Evolutionary conservation across 1,140 invertebrate species (phyloP).

Genomic region (Leptonema lineaticorne): DNA sequence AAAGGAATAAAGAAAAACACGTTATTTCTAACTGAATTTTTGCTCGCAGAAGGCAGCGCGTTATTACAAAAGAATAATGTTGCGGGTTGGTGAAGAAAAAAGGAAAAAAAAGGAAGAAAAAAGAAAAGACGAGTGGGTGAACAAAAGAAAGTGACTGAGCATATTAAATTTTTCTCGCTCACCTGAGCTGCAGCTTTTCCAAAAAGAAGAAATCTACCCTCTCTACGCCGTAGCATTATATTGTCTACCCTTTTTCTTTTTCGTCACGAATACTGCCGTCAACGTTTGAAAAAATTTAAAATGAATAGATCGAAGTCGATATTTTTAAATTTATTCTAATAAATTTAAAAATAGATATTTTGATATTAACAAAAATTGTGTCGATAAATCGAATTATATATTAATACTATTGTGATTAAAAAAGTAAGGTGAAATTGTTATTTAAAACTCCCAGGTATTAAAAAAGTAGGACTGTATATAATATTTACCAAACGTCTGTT

Average conservation of each 20-base stretch:
- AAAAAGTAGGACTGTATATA: too few relatives aligned
- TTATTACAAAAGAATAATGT: not conserved
- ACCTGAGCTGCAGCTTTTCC: slow-evolving; percentile 11
- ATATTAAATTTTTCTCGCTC: slow-evolving; percentile 27
- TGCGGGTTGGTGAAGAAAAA: slow-evolving; percentile 4
- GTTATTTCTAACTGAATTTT: slow-evolving; percentile 11
- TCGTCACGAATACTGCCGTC: slow-evolving; percentile 13
- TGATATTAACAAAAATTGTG: too few relatives aligned
- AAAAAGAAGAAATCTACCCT: slow-evolving; percentile 4
- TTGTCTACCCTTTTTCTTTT: not conserved
- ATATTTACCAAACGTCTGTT: too few relatives aligned
- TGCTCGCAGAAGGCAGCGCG: not conserved
- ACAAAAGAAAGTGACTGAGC: slow-evolving; percentile 27
- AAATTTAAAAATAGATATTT: too few relatives aligned
- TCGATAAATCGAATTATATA: too few relatives aligned
- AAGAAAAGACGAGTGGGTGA: not conserved
- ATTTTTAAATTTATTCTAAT: too few relatives aligned
- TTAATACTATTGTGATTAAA: too few relatives aligned
- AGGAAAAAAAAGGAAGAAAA: not conserved
- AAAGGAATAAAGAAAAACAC: slow-evolving; percentile 11
- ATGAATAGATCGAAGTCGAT: too few relatives aligned
- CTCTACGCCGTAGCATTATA: not conserved
- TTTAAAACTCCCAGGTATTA: too few relatives aligned
- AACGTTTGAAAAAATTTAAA: too few relatives aligned
- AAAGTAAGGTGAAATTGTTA: too few relatives aligned